Percentiles rank a stretch among this genome's conserved stretches.
Conservation (phyloP, 2,113 vertebrate species). For the Psittacus erithacus region DNA sequence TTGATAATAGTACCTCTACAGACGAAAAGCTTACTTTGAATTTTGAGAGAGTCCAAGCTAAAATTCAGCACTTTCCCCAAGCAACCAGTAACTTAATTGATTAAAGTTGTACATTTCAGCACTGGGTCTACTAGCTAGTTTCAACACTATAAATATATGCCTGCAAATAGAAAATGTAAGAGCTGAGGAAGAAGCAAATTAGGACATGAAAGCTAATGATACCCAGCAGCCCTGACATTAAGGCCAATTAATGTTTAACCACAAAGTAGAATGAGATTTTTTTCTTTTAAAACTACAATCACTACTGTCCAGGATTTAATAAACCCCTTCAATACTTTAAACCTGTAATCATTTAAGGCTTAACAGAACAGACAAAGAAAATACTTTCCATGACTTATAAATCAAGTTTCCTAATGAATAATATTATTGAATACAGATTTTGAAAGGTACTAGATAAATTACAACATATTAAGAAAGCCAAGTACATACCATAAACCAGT, state of each 20-base stretch:
- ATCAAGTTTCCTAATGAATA: background rate
- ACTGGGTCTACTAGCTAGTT: background rate
- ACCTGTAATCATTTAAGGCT: background rate
- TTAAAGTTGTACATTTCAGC: background rate
- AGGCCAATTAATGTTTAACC: background rate
- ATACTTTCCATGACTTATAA: background rate
- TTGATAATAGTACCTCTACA: background rate
- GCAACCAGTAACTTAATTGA: background rate
- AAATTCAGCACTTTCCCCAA: background rate
- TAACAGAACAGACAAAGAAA: conserved; percentile 5
- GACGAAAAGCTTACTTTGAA: background rate
- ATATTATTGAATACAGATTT: background rate
- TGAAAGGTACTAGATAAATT: background rate
- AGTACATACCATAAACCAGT: conserved; percentile 68
- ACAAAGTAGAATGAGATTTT: background rate
- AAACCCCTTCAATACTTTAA: background rate
- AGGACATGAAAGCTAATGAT: background rate
- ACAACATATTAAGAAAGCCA: conserved; percentile 3
- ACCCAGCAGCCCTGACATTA: background rate
- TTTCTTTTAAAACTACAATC: background rate
- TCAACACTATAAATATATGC: background rate
- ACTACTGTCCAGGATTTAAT: background rate
- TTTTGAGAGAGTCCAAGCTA: background rate
- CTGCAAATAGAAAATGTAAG: background rate
- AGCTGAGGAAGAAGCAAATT: background rate